These are phyloP conservation scores for Cinara cedri DNA, from an alignment of 2,888 invertebrate genomes.

Conservation along the genomic window DNA sequence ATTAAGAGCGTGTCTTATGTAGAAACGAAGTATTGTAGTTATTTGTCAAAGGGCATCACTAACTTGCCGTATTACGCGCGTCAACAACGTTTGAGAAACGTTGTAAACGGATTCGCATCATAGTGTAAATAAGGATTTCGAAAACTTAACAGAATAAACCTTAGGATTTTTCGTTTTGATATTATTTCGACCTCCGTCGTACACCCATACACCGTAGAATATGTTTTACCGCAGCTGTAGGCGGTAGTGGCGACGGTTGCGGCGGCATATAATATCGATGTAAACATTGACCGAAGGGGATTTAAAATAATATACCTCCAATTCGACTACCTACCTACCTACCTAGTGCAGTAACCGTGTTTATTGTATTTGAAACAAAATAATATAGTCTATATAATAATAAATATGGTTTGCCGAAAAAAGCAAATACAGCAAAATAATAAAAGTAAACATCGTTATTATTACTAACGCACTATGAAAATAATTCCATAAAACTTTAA, in stretches of 20 bases:
- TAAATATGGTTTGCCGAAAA: neutral
- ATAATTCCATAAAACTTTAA: neutral
- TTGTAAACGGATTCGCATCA: slow-evolving; percentile 23
- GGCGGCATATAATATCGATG: neutral
- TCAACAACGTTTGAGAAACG: slow-evolving; percentile 28
- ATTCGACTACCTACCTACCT: neutral
- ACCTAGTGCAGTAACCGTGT: neutral
- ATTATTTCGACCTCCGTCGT: slow-evolving; percentile 16
- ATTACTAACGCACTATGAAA: neutral
- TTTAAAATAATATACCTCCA: slow-evolving; percentile 16
- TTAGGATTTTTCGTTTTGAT: slow-evolving; percentile 46
- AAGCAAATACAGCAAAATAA: neutral
- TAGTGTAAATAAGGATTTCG: slow-evolving; percentile 30
- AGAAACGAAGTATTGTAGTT: no score
- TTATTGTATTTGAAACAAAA: slow-evolving; percentile 24
- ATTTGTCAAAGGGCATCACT: no score
- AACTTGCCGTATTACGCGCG: neutral
- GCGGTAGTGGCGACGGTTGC: neutral
- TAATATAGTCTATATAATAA: neutral
- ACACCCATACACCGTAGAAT: neutral
- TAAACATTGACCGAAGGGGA: slow-evolving; percentile 44
- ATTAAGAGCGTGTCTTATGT: no score
- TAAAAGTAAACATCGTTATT: slow-evolving; percentile 5
- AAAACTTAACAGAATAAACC: slow-evolving; percentile 39
- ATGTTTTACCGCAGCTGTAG: no score